Evolutionary conservation across 2,797 vertebrate species (phyloP).

Genomic region (Anomalospiza imberbis): DNA sequence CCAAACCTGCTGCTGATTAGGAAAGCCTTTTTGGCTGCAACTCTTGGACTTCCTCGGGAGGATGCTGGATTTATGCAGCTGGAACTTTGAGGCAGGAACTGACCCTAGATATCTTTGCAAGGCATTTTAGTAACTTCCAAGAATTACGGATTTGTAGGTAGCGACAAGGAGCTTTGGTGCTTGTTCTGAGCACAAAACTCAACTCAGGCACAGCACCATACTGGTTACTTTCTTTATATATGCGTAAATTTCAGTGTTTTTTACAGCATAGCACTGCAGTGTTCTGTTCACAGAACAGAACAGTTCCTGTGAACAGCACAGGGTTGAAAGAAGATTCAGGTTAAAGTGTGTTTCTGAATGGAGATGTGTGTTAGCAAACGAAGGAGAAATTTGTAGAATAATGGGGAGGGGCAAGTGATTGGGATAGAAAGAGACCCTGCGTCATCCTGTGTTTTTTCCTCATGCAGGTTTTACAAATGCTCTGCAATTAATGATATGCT

Average conservation of each 20-base stretch:
- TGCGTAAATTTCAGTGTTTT: background rate
- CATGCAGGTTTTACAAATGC: conserved; percentile 59
- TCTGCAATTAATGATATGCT: conserved; percentile 58
- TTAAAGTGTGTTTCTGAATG: conserved; percentile 32
- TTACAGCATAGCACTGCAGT: background rate
- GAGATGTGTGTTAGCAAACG: background rate
- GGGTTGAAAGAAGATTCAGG: background rate
- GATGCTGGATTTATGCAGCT: conserved; percentile 6
- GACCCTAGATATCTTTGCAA: background rate
- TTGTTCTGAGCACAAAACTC: background rate
- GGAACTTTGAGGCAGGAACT: conserved; percentile 1
- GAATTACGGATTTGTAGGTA: background rate
- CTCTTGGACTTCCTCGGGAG: background rate
- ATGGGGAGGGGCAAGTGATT: conserved; percentile 47
- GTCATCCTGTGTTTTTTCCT: conserved; percentile 45
- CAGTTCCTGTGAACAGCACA: background rate
- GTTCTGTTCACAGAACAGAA: background rate
- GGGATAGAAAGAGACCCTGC: conserved; percentile 24
- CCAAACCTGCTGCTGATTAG: background rate
- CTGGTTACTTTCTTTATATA: background rate
- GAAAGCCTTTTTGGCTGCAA: background rate
- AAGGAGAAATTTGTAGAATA: conserved; percentile 18
- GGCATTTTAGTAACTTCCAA: background rate
- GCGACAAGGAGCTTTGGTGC: background rate
- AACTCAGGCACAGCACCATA: background rate